Evolutionary conservation across 2,113 vertebrate genomes (phyloP), one percentile per base, ranked within the genome.

Genomic region (Brachypodius melanocephalos): DNA sequence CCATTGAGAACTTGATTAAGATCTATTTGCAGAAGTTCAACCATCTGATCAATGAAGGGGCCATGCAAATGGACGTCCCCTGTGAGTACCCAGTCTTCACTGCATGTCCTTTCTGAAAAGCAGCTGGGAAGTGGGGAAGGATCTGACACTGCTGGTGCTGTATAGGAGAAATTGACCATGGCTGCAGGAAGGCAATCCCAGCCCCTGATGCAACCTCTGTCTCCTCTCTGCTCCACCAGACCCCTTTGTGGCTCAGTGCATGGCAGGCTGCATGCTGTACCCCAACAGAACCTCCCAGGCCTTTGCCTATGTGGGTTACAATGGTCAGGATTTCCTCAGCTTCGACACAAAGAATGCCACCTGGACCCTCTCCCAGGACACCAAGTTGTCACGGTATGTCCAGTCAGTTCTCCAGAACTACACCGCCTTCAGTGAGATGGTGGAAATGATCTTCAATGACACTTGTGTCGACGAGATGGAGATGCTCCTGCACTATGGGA

Each of bases 311-410:
- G 80, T 95, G 26, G 95, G 25, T 26, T 95, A 86, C 76, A 90
- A 95, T 5, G 92, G 95, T 10, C 87, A 88, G 26, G 76, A 90
- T 34, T 95, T 94, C 58, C 79, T 96, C 72, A 79, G 17, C 18
- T 57, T 90, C 0, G 0, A 76, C 6, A 12, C 2, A 0, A 13
- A 34, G 32, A 85, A 59, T 36, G 12, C 1, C 13, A 75, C 34
- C 28, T 96, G 95, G 95, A 8, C 20, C 2, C 5, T 46, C 6
- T 71, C 20, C 38, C 83, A 75, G 34, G 38, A 95, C 57, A 88
- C 21, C 3, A 1, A 0, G 7, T 51, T 92, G 52, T 45, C 91
- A 49, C 48, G 16, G 17, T 92, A 92, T 0, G 71, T 72, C 43
- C 46, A 12, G 62, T 55, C 62, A 1, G 0, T n/a, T 58, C 62